Conservation (phyloP, 1,140 invertebrate species). For the Papilio xuthus region DNA sequence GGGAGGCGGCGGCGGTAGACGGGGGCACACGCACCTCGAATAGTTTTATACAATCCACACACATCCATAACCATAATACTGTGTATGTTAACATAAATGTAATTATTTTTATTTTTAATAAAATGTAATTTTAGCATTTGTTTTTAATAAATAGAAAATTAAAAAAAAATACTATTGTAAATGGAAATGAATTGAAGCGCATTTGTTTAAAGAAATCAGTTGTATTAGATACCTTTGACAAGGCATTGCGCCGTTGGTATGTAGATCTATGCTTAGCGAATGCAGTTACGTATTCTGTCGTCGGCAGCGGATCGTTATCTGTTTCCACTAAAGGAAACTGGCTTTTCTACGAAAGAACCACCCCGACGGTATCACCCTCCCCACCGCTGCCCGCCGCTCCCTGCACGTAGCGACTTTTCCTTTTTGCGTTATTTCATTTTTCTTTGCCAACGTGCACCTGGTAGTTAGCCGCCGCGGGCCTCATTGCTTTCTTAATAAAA, state of each 20-base stretch:
- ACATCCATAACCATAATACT: background rate
- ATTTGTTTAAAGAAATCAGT: conserved; percentile 63
- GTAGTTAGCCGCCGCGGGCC: conserved; percentile 73
- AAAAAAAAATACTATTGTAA: background rate
- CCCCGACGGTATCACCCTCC: conserved; percentile 61
- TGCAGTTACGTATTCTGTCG: conserved; percentile 80
- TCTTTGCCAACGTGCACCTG: conserved; percentile 77
- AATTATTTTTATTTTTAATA: background rate
- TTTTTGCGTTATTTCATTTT: conserved; percentile 81
- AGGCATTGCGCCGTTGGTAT: conserved; percentile 63
- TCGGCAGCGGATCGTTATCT: conserved; percentile 80
- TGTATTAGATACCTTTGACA: conserved; percentile 72
- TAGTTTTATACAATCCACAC: conserved; percentile 23
- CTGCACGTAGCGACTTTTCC: conserved; percentile 62
- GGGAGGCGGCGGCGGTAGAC: too few relatives aligned
- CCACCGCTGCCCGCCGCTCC: conserved; percentile 51
- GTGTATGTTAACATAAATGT: background rate
- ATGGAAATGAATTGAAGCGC: conserved; percentile 39
- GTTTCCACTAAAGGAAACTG: conserved; percentile 81
- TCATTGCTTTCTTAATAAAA: conserved; percentile 65
- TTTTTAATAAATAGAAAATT: background rate
- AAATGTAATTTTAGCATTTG: background rate
- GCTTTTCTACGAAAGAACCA: conserved; percentile 78
- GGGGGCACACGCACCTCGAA: conserved; percentile 22
- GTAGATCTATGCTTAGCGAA: conserved; percentile 75